These are phyloP conservation scores for Gallinago stenura DNA, from an alignment of 2,797 vertebrate genomes.

Conservation along the genomic window DNA sequence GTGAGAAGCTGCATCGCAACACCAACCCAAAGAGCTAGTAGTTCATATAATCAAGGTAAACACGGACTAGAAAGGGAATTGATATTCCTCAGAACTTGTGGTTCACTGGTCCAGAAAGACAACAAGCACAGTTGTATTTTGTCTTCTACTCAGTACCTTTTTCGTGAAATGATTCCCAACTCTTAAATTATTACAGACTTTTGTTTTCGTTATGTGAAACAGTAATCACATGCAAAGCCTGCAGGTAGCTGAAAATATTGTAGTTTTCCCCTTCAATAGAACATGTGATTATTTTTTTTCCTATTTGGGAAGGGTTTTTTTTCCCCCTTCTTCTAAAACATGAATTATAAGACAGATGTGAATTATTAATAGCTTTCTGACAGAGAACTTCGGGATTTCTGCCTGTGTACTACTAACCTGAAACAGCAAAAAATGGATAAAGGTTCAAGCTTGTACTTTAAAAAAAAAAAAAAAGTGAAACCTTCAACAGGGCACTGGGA, in stretches of 20 bases:
- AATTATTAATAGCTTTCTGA: constrained; percentile 23
- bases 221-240: neutral
- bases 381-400: neutral
- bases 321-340: neutral
- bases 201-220: neutral
- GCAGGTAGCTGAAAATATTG: neutral
- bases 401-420: neutral
- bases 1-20: neutral
- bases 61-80: neutral
- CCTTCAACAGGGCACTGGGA: neutral
- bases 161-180: neutral
- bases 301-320: neutral
- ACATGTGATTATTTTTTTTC: neutral
- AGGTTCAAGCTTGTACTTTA: neutral
- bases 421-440: neutral
- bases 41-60: neutral
- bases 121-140: neutral
- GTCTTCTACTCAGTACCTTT: neutral
- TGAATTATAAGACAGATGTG: neutral
- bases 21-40: neutral
- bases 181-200: neutral
- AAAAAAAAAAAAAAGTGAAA: neutral
- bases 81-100: neutral
- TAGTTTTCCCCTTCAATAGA: neutral
- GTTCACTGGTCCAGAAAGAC: neutral